Percentiles rank a stretch among this genome's conserved stretches.
phyloP scores from a whole-genome alignment of 2,113 vertebrate species.

The Colistium nudipinnis region DNA sequence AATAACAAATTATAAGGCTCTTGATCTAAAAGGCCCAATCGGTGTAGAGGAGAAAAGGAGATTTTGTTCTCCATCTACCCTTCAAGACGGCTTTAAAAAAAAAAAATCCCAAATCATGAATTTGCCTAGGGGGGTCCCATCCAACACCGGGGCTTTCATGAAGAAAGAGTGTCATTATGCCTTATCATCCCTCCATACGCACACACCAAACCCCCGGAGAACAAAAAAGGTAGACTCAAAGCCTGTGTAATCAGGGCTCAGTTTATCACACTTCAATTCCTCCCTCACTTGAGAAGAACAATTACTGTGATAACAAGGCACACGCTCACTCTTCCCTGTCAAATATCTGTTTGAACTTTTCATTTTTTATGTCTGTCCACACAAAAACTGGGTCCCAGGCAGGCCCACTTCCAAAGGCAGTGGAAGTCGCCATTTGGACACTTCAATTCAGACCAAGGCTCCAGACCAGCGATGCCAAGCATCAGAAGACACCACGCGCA shows the following conservation, averaged over 20 bases:
- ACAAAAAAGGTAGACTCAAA: conserved; percentile 40
- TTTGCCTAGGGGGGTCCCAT: conserved; percentile 87
- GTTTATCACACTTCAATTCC: conserved; percentile 77
- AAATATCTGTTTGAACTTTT: not conserved
- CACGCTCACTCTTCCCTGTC: not conserved
- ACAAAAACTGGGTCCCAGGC: no score
- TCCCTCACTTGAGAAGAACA: conserved; percentile 68
- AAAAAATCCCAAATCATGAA: conserved; percentile 87
- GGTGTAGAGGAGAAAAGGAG: conserved; percentile 72
- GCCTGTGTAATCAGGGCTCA: conserved; percentile 16
- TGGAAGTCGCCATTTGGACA: no score
- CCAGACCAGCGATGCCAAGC: no score
- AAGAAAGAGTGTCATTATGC: conserved; percentile 79
- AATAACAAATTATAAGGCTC: conserved; percentile 90
- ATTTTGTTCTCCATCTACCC: conserved; percentile 28
- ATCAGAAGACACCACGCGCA: no score
- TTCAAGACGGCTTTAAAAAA: conserved; percentile 68
- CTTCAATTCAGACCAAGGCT: no score
- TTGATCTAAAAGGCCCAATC: conserved; percentile 88
- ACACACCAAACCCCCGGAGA: conserved; percentile 10
- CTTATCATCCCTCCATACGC: conserved; percentile 43
- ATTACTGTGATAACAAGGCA: not conserved
- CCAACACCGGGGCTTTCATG: conserved; percentile 81
- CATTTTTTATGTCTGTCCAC: no score
- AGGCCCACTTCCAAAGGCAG: no score